Base-by-base conservation (phyloP, 2,113 vertebrate genomes). In the Gnathonemus longibarbis region DNA sequence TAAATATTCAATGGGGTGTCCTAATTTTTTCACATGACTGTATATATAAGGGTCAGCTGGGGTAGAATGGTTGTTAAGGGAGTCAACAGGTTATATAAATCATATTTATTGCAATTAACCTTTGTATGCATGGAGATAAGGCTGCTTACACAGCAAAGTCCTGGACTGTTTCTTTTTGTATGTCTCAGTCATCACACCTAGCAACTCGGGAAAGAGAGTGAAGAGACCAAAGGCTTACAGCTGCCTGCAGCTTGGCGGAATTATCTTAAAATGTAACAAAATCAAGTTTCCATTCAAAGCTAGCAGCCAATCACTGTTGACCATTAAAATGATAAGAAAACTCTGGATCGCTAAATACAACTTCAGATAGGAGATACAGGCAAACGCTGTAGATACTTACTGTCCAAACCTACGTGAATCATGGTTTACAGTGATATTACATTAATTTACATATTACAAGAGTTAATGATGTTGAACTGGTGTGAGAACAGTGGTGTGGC, bases 111-210 rank as follows among this genome's bases (percentile, higher is more conserved):
- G 66, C 48, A 80, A 24, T 35, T 45, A 90, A 77, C 89, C 85
- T 90, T 90, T 88, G 89, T 46, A 70, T 85, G 39, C 31, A 56
- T 90, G 48, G 66, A 88, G 89, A 90, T 90, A 90, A 90, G 84
- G n/a, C n/a, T 35, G 66, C 46, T 53, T 88, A 17, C 66, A 31
- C 27, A 70, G 27, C 48, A 87, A 88, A 88, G 56, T 77, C 46
- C 89, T 58, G 10, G 8, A 7, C 50, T 80, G 62, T 35, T 8
- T n/a, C 74, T 31, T 45, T 56, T 42, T 13, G 52, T 53, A 27
- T 7, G 42, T 89, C 13, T 2, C 21, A 45, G 35, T n/a, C n/a
- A 84, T 62, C 89, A 89, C 52, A 27, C 89, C 24, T 42, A 42
- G 27, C n/a, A 19, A 52, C 87, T 19, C 8, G 56, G 53, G 17